Evolutionary conservation across 2,113 vertebrate species (phyloP), one percentile per base, ranked within the genome.

Genomic region (Megalops atlanticus): DNA sequence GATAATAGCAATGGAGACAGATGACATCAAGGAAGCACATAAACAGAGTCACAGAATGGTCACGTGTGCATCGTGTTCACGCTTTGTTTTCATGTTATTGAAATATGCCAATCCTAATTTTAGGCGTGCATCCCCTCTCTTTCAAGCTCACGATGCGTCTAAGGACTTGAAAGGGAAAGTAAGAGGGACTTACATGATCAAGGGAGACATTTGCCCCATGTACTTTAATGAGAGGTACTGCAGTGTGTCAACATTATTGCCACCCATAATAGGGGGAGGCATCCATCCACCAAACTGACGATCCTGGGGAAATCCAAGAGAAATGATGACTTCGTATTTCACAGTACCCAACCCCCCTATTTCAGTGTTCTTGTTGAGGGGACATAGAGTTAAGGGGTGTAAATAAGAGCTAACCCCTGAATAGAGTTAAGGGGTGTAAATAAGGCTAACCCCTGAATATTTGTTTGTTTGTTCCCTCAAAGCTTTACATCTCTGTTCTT

Each of bases 301-400:
- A 41, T 74, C 5, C 72, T 74, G 72, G 72, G 40, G 72, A 43
- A 74, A 41, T 43, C 70, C 38, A 43, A 74, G 72, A 43, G 38
- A 74, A 74, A 74, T 39, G 18, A 74, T 74, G 72, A 74, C 72
- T 27, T 74, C 39, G 41, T 74, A n/a, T 43, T 74, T 43, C 72
- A 74, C 35, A 74, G 6, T 18, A 40, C 72, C 38, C 39, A 18
- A 41, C n/a, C 58, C n/a, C 58, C n/a, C n/a, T 11, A 64, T 31
- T n/a, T 27, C 12, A 64, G 31, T 64, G 24, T 64, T 64, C 58
- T 24, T 58, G n/a, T 21, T n/a, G 52, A 21, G n/a, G n/a, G 6
- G 52, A 18, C 2, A 18, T 58, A 18, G 4, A 64, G 58, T 4
- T 27, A 8, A 64, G 58, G 10, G 27, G 24, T 31, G 7, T 64